A percentile compares a stretch with the other conserved stretches of the same genome.
phyloP scores from a whole-genome alignment of 2,797 vertebrate species.

The Tokudaia muenninki region DNA sequence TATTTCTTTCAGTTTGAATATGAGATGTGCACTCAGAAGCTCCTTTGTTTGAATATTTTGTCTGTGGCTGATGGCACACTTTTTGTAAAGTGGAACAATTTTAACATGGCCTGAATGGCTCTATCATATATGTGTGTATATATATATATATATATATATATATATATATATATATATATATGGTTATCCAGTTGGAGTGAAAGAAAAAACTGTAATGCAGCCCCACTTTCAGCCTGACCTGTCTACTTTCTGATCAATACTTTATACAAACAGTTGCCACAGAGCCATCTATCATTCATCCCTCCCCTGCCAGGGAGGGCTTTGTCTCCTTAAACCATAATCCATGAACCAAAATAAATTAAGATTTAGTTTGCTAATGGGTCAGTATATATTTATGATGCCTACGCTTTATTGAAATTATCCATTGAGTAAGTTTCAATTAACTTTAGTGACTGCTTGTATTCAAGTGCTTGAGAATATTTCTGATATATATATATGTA shows the following conservation, averaged over 20 bases:
- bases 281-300: background rate
- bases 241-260: background rate
- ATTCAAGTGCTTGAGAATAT: constrained; percentile 27
- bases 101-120: no score
- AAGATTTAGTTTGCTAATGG: constrained; percentile 6
- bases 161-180: no score
- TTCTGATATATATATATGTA: background rate
- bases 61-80: background rate
- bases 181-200: background rate
- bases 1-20: background rate
- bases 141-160: no score
- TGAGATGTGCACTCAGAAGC: background rate
- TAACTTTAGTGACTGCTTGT: constrained; percentile 21
- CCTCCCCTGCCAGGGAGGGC: background rate
- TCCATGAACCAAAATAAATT: background rate
- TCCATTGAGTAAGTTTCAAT: background rate
- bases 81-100: background rate
- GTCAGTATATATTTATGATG: constrained; percentile 13
- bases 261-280: background rate
- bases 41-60: background rate
- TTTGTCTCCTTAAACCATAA: background rate
- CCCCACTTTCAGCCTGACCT: background rate
- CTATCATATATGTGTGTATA: no score
- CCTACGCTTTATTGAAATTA: constrained; percentile 2
- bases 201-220: background rate